Percentiles rank a stretch among this genome's conserved stretches.
phyloP scores from a whole-genome alignment of 2,888 invertebrate genomes.

The Cephus sareptanus region DNA sequence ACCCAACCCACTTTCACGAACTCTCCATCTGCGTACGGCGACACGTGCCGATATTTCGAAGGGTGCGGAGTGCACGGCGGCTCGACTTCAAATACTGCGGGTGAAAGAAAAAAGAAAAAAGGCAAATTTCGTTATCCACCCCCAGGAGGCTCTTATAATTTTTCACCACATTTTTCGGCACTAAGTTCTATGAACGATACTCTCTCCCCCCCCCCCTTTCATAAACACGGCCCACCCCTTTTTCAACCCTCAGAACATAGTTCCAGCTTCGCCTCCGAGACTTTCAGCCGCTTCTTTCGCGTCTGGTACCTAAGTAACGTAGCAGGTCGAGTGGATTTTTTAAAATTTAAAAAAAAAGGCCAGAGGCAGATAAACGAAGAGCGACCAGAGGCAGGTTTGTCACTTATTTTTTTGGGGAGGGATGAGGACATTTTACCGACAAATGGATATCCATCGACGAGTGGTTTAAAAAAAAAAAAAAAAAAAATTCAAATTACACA shows the following conservation, averaged over 20 bases:
- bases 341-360: slow-evolving; percentile 16
- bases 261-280: not conserved
- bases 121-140: not conserved
- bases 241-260: not conserved
- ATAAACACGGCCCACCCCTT: slow-evolving; percentile 11
- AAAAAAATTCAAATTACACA: not conserved
- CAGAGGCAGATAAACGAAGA: slow-evolving; percentile 30
- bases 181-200: slow-evolving; percentile 17
- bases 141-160: slow-evolving; percentile 31
- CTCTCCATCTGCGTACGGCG: too few species aligned
- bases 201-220: not conserved
- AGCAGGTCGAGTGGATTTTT: not conserved
- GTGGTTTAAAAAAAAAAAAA: not conserved
- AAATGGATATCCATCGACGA: slow-evolving; percentile 17
- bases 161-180: slow-evolving; percentile 30
- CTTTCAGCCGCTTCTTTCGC: not conserved
- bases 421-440: slow-evolving; percentile 21
- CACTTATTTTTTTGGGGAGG: slow-evolving; percentile 26
- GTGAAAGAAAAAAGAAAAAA: too few species aligned
- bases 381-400: slow-evolving; percentile 30
- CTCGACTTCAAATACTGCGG: not conserved
- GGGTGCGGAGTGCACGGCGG: not conserved
- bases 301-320: not conserved
- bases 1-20: not conserved
- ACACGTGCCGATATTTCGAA: not conserved